A percentile compares a stretch with the other conserved stretches of the same genome.
These are phyloP conservation scores for Ophraella communa DNA, from an alignment of 2,888 invertebrate species.

Conservation along the genomic window DNA sequence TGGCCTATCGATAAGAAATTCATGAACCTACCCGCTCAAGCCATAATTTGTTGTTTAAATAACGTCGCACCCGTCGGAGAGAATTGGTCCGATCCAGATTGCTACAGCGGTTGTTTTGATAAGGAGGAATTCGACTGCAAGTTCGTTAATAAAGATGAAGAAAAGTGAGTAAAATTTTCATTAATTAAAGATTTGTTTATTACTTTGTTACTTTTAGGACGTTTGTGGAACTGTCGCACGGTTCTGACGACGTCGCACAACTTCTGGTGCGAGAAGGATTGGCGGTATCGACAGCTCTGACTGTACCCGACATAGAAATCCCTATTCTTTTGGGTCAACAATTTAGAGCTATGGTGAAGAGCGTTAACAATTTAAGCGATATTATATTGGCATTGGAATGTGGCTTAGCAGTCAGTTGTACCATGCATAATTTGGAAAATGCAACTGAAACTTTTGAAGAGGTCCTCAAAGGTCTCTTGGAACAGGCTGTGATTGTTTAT, in stretches of 20 bases:
- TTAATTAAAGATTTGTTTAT: not conserved
- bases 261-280: slow-evolving; percentile 48
- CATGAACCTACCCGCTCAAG: slow-evolving; percentile 72
- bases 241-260: slow-evolving; percentile 45
- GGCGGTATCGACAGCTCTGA: slow-evolving; percentile 34
- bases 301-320: slow-evolving; percentile 52
- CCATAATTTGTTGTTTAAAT: slow-evolving; percentile 70
- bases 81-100: slow-evolving; percentile 65
- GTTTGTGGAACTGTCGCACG: slow-evolving; percentile 46
- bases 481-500: slow-evolving; percentile 59
- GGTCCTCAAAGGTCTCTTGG: slow-evolving; percentile 63
- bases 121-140: slow-evolving; percentile 66
- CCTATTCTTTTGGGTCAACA: slow-evolving; percentile 59
- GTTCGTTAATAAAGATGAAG: slow-evolving; percentile 62
- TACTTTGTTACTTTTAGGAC: slow-evolving; percentile 39
- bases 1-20: slow-evolving; percentile 74
- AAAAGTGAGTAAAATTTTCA: slow-evolving; percentile 57
- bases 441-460: slow-evolving; percentile 60
- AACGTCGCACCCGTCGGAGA: slow-evolving; percentile 67
- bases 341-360: slow-evolving; percentile 58
- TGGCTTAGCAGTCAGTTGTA: slow-evolving; percentile 61
- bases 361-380: slow-evolving; percentile 57
- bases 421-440: slow-evolving; percentile 61
- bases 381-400: slow-evolving; percentile 60
- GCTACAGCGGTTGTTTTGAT: slow-evolving; percentile 68